Percentiles rank a stretch among this genome's conserved stretches.
phyloP scores from a whole-genome alignment of 1,140 invertebrate genomes.

The Leptestheria dahalacensis region DNA sequence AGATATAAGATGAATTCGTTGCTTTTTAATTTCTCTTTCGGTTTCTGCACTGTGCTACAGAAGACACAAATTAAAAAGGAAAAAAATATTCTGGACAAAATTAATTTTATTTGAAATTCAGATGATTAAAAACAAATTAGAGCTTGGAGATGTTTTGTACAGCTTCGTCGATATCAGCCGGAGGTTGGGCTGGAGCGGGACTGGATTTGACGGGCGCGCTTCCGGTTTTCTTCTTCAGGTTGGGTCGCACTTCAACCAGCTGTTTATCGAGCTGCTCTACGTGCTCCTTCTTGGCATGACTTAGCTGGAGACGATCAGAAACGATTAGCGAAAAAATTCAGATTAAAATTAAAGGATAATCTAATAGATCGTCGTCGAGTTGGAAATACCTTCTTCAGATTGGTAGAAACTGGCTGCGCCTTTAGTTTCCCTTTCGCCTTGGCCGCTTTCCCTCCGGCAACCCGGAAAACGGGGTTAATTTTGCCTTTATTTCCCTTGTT shows the following conservation, averaged over 20 bases:
- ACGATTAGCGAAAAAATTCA: not conserved
- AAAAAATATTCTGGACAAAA: not conserved
- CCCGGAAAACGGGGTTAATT: slow-evolving; percentile 4
- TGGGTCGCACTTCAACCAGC: not conserved
- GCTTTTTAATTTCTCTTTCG: no score
- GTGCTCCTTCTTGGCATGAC: not conserved
- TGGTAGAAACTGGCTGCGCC: slow-evolving; percentile 3
- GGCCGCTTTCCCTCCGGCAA: slow-evolving; percentile 6
- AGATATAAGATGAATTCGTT: no score
- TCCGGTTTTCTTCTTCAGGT: not conserved
- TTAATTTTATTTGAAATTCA: not conserved
- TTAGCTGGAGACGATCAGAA: not conserved
- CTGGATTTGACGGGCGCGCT: not conserved
- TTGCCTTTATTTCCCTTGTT: slow-evolving; percentile 9
- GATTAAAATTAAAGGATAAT: not conserved
- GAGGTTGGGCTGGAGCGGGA: not conserved
- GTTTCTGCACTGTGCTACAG: no score
- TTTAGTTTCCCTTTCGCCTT: slow-evolving; percentile 8
- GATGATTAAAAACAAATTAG: not conserved
- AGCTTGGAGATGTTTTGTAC: not conserved
- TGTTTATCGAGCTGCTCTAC: not conserved
- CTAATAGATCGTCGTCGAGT: not conserved
- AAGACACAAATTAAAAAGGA: no score
- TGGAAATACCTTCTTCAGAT: slow-evolving; percentile 1
- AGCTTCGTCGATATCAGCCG: slow-evolving; percentile 3